Evolutionary conservation across 2,888 invertebrate genomes (phyloP), one percentile per base, ranked within the genome.

Genomic region (Lepidocyrtinus sp.): DNA sequence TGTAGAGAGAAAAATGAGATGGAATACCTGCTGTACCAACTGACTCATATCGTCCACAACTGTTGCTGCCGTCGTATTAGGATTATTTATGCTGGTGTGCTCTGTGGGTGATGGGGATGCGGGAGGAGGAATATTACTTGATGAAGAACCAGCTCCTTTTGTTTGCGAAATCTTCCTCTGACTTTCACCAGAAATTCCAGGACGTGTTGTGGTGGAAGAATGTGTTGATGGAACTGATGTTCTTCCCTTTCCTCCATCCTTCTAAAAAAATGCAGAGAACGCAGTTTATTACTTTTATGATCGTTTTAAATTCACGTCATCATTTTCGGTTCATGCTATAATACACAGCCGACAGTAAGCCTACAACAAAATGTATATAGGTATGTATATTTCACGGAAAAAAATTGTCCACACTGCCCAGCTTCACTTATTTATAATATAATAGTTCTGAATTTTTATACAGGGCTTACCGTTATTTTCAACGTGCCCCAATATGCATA

Each of bases 1-100:
- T 24, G 15, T 62, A n/a, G n/a, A n/a, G n/a, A n/a, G n/a, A n/a
- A n/a, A n/a, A n/a, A n/a, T n/a, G n/a, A n/a, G n/a, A n/a, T n/a
- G n/a, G n/a, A n/a, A n/a, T 59, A 81, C 81, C 81, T 81, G 78
- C 73, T 83, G 83, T 45, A 83, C 83, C 50, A 83, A 77, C 75
- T 83, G 83, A 67, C 82, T 82, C 83, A 83, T 83, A 69, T 83
- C 83, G 78, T 83, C 82, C 9, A 82, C 78, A 68, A 75, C 75
- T 9, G 75, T 75, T 68, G 59, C 27, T 17, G 75, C 62, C 17
- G 75, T 75, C 2, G 69, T 75, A 17, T 69, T 45, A 15, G 75
- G 75, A 69, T 75, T 75, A 27, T 75, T 68, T 36, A 75, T 75
- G 61, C 69, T 50, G 19, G 75, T 75, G 21, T 59, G 46, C 19